Base-by-base conservation (phyloP, 1,140 invertebrate genomes). In the Eriosoma lanigerum region DNA sequence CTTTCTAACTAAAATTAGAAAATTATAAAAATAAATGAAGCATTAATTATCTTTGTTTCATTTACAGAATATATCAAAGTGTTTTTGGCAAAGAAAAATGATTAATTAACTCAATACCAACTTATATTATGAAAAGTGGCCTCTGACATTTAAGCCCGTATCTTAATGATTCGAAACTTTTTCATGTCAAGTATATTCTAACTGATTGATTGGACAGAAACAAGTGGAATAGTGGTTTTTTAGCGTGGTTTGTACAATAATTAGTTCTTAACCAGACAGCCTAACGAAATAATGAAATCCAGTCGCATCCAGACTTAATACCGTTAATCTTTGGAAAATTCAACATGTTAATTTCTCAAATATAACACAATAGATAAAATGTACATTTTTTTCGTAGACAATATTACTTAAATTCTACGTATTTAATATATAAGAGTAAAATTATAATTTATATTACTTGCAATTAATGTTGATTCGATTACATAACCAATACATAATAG, bases 101-200 rank as follows among this genome's bases (percentile, higher is more conserved):
- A 70, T 70, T 70, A 70, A 70, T 70, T 48, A 70, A 70, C 66
- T 26, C 52, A 48, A 70, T 70, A 70, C 66, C 21, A 48, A 70
- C 66, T 70, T 68, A 46, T 46, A 26, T 48, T 24, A 70, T 70
- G 13, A 70, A 70, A 48, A 48, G 48, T 70, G 13, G 66, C 66
- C 44, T 70, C 66, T 70, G 66, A 70, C 44, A 66, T 66, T 66
- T 66, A 44, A 66, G 21, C 44, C 13, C 13, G 44, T 48, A 26
- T 26, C 66, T 70, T 70, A 70, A 70, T 70, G 21, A 70, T 70
- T 70, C 21, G 21, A 70, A 70, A 70, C 66, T 70, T 70, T 48
- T 70, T 70, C 44, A 9, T 21, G 66, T 70, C 66, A 70, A 48
- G 1, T 48, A 70, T 48, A 26, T 70, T 70, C 13, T 26, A 24